Percentiles rank a stretch among this genome's conserved stretches.
phyloP scores from a whole-genome alignment of 1,140 invertebrate species.

The Pseudoatta argentina region DNA sequence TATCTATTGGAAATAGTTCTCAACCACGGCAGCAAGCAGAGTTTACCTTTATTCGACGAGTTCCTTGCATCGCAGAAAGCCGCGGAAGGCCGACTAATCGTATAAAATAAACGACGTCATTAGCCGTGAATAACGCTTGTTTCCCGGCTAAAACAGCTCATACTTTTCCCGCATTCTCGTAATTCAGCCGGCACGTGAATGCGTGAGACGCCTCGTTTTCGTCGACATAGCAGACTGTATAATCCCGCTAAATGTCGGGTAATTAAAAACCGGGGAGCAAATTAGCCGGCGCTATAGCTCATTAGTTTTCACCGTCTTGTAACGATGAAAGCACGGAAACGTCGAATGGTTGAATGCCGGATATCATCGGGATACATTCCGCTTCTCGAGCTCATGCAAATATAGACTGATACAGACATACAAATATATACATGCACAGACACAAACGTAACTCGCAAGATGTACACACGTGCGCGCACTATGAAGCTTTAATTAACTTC shows the following conservation, averaged over 20 bases:
- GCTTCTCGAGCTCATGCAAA: neutral
- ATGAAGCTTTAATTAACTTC: slow-evolving; percentile 65
- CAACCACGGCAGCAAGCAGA: neutral
- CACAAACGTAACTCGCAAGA: neutral
- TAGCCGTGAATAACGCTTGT: slow-evolving; percentile 53
- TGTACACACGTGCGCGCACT: neutral
- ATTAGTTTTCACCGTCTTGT: slow-evolving; percentile 69
- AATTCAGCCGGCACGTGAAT: slow-evolving; percentile 29
- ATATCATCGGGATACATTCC: slow-evolving; percentile 59
- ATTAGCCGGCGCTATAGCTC: slow-evolving; percentile 71
- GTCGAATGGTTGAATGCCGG: slow-evolving; percentile 60
- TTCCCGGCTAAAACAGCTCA: neutral
- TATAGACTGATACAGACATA: neutral
- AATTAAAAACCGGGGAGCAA: slow-evolving; percentile 73
- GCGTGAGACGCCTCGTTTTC: slow-evolving; percentile 42
- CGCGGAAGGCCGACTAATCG: slow-evolving; percentile 32
- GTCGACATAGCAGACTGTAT: neutral
- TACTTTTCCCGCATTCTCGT: slow-evolving; percentile 16
- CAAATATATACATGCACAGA: neutral
- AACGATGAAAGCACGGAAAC: slow-evolving; percentile 66
- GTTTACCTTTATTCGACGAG: neutral
- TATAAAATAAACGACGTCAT: slow-evolving; percentile 63
- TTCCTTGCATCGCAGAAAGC: slow-evolving; percentile 21
- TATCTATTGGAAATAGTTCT: slow-evolving; percentile 13
- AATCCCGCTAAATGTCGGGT: slow-evolving; percentile 64